Conservation (phyloP, 2,797 vertebrate species). For the Alosa sapidissima region DNA sequence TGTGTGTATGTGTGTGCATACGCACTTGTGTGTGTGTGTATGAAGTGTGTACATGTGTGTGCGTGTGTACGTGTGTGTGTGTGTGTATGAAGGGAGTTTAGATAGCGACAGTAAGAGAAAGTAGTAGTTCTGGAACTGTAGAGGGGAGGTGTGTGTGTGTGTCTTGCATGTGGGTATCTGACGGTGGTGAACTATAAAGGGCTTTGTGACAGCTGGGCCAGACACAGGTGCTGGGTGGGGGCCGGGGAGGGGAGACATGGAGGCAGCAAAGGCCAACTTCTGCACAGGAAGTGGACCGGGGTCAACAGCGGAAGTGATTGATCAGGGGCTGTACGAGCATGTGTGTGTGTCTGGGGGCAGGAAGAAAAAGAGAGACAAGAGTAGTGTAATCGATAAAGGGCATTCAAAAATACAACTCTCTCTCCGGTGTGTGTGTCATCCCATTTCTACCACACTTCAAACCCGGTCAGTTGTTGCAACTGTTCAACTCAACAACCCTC, state of each 20-base stretch:
- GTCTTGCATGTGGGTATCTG: not conserved
- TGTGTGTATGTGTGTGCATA: constrained; percentile 36
- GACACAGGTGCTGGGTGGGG: constrained; percentile 62
- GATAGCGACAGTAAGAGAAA: constrained; percentile 15
- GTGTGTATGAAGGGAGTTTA: not conserved
- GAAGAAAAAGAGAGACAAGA: not conserved
- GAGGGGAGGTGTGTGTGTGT: not conserved
- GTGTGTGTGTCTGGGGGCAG: not conserved
- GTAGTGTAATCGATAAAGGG: not conserved
- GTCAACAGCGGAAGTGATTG: constrained; percentile 28
- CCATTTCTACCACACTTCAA: not conserved
- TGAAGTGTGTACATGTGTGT: constrained; percentile 14
- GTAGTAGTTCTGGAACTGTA: constrained; percentile 37
- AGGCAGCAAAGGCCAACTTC: not conserved
- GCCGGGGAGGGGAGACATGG: not conserved
- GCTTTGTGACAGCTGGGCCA: constrained; percentile 66
- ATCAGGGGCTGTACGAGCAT: not conserved
- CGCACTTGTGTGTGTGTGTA: constrained; percentile 27
- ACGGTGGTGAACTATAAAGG: constrained; percentile 53
- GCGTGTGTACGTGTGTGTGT: not conserved
- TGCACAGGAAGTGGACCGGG: not conserved
- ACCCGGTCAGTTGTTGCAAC: not conserved
- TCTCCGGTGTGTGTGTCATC: not conserved
- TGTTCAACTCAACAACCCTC: not conserved
- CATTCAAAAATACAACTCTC: not conserved